Percentiles rank a stretch among this genome's conserved stretches.
Evolutionary conservation across 2,888 invertebrate species (phyloP).

Genomic region (Mellilla xanthometata): DNA sequence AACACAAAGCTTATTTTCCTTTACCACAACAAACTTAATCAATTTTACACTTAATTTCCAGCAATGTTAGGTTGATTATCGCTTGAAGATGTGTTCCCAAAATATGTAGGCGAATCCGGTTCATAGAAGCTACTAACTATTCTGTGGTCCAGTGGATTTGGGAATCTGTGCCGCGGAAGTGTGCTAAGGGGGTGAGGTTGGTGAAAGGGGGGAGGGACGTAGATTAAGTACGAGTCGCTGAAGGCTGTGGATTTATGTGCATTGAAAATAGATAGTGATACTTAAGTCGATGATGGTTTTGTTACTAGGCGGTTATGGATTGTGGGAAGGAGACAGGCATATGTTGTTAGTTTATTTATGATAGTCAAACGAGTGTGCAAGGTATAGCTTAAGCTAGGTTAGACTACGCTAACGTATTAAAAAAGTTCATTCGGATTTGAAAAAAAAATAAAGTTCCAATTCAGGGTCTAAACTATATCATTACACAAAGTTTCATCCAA

Average conservation of each 20-base stretch:
- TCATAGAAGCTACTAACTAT: neutral
- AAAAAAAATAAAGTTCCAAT: too few species aligned
- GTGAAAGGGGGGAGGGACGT: constrained; percentile 35
- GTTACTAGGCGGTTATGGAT: too few species aligned
- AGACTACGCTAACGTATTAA: too few species aligned
- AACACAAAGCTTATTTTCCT: constrained; percentile 18
- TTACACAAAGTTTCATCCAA: too few species aligned
- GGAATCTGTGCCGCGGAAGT: constrained; percentile 71
- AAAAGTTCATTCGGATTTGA: too few species aligned
- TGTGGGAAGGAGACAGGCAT: too few species aligned
- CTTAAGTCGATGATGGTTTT: too few species aligned
- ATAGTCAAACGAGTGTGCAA: too few species aligned
- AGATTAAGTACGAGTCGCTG: constrained; percentile 1
- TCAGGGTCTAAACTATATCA: too few species aligned
- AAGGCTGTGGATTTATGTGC: constrained; percentile 53
- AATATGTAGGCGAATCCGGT: constrained; percentile 72
- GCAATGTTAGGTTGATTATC: constrained; percentile 39
- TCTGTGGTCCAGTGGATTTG: constrained; percentile 49
- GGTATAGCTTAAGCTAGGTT: too few species aligned
- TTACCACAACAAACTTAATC: neutral
- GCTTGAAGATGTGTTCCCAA: constrained; percentile 38
- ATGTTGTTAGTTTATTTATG: too few species aligned
- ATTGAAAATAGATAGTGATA: neutral
- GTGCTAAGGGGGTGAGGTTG: constrained; percentile 40
- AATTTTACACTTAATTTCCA: constrained; percentile 27